phyloP scores from a whole-genome alignment of 1,140 invertebrate genomes.

The Drosophila albomicans region DNA sequence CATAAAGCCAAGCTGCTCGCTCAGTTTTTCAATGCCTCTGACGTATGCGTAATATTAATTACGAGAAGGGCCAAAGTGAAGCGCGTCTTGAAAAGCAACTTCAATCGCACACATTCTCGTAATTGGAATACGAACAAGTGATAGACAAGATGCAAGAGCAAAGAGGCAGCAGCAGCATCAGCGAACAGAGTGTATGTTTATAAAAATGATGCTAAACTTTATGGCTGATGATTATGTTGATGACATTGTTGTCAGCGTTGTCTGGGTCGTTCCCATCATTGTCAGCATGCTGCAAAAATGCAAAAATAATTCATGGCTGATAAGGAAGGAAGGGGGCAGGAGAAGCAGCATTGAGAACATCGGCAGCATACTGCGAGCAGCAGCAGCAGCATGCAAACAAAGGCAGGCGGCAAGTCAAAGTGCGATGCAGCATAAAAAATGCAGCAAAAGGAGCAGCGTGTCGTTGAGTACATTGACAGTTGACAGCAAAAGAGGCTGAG shows the following conservation, averaged over 20 bases:
- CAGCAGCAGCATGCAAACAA: slow-evolving; percentile 56
- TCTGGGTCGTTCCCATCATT: slow-evolving; percentile 36
- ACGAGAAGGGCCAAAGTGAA: slow-evolving; percentile 12
- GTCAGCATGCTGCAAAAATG: slow-evolving; percentile 43
- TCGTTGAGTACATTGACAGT: slow-evolving; percentile 73
- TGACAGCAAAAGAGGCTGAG: slow-evolving; percentile 71
- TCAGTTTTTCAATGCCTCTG: slow-evolving; percentile 5
- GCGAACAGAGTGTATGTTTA: slow-evolving; percentile 9
- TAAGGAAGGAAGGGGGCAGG: slow-evolving; percentile 50
- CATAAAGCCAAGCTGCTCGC: slow-evolving; percentile 9
- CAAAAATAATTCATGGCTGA: slow-evolving; percentile 60
- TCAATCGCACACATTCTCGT: slow-evolving; percentile 27
- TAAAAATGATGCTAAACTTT: slow-evolving; percentile 49
- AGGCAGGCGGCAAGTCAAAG: slow-evolving; percentile 69
- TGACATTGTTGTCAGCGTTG: slow-evolving; percentile 66
- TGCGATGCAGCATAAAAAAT: slow-evolving; percentile 79
- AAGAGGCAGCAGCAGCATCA: no score
- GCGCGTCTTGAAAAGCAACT: slow-evolving; percentile 7
- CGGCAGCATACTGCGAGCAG: slow-evolving; percentile 18
- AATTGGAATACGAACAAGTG: slow-evolving; percentile 8
- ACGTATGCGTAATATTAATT: slow-evolving; percentile 54
- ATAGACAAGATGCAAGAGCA: neutral
- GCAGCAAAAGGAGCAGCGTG: slow-evolving; percentile 64
- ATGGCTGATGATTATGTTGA: slow-evolving; percentile 69
- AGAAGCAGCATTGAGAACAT: slow-evolving; percentile 6